Evolutionary conservation across 2,888 invertebrate species (phyloP).

Genomic region (Piscicola geometra): DNA sequence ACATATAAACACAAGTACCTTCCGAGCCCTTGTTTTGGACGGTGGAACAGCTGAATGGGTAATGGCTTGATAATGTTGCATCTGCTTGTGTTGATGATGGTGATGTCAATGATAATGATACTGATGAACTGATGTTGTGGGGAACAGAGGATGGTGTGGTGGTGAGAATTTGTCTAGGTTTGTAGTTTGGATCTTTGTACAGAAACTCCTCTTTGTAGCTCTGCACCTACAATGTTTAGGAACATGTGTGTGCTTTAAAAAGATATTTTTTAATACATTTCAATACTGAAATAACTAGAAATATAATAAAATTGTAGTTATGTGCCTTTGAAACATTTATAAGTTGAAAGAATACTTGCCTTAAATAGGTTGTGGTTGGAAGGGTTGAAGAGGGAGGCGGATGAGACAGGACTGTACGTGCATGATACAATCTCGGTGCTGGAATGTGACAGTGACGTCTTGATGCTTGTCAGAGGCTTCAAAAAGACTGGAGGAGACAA

Average conservation of each 20-base stretch:
- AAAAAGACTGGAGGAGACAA: not conserved
- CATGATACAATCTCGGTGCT: constrained; percentile 1
- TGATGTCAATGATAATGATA: too few relatives aligned
- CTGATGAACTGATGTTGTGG: too few relatives aligned
- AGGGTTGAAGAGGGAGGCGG: constrained; percentile 1
- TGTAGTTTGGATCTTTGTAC: not conserved
- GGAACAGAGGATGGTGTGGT: not conserved
- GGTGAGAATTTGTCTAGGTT: not conserved
- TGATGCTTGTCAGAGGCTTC: constrained; percentile 1
- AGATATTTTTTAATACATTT: too few relatives aligned
- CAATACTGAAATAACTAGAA: too few relatives aligned
- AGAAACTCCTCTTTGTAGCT: constrained; percentile 31
- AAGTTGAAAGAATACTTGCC: too few relatives aligned
- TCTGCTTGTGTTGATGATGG: too few relatives aligned
- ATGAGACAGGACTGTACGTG: not conserved
- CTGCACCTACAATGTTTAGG: not conserved
- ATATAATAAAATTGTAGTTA: too few relatives aligned
- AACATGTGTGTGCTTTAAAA: not conserved
- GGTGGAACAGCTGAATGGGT: too few relatives aligned
- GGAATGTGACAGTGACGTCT: constrained; percentile 10
- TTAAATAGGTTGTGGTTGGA: not conserved
- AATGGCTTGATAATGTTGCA: too few relatives aligned
- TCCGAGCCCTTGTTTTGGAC: too few relatives aligned
- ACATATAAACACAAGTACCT: too few relatives aligned
- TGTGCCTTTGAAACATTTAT: too few relatives aligned